A percentile compares a stretch with the other conserved stretches of the same genome.
Conservation (phyloP, 1,140 invertebrate species). For the Micrasema longulum region DNA sequence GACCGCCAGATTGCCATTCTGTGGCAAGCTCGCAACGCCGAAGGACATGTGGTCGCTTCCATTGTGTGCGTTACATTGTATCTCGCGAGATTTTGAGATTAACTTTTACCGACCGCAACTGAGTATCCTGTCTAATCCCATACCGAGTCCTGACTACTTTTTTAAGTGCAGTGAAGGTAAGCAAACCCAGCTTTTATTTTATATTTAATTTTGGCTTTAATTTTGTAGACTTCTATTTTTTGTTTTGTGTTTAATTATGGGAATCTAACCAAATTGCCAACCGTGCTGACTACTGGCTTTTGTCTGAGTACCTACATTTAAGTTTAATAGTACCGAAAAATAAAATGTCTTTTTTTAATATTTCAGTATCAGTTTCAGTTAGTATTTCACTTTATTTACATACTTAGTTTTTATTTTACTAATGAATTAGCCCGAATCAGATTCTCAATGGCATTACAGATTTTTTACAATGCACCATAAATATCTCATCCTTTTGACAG, state of each 20-base stretch:
- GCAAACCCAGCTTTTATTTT: constrained; percentile 35
- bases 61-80: constrained; percentile 21
- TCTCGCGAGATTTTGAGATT: constrained; percentile 24
- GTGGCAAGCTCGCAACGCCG: constrained; percentile 26
- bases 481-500: constrained; percentile 29
- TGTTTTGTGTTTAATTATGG: constrained; percentile 28
- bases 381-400: constrained; percentile 35
- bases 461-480: constrained; percentile 31
- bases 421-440: constrained; percentile 27
- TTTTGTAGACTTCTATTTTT: constrained; percentile 30
- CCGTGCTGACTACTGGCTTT: constrained; percentile 28
- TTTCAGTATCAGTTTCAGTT: too few species aligned
- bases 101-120: constrained; percentile 14
- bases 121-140: constrained; percentile 16
- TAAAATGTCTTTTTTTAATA: constrained; percentile 20
- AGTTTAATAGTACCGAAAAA: constrained; percentile 20
- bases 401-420: constrained; percentile 34
- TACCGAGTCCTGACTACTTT: constrained; percentile 30
- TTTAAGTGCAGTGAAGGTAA: constrained; percentile 37
- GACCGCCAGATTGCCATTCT: constrained; percentile 25
- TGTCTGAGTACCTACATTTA: constrained; percentile 24
- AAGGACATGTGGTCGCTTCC: constrained; percentile 25
- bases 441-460: constrained; percentile 28
- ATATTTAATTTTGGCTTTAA: constrained; percentile 19
- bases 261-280: constrained; percentile 36